Evolutionary conservation across 2,797 vertebrate species (phyloP), one percentile per base, ranked within the genome.

Genomic region (Acridotheres tristis): DNA sequence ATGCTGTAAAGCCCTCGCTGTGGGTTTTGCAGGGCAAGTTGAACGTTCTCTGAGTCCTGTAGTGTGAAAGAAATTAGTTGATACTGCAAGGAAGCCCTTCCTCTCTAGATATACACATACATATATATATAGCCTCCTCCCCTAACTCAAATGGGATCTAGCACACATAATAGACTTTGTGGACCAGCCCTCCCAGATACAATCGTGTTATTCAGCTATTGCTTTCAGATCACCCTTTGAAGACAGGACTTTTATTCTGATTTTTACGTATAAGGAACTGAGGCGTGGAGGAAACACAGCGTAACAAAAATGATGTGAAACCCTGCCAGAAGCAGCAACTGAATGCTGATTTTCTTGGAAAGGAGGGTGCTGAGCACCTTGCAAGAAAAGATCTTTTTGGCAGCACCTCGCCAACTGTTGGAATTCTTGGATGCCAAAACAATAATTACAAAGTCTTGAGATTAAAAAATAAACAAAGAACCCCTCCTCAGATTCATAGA

Each of bases 401-500:
- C 94, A 94, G 83, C 27, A 40, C 77, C 71, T 63, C 4, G 2
- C 32, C 14, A 3, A 74, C 94, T 93, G 88, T 45, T 95, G 83
- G 94, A 94, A 82, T 91, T 94, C 77, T 93, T 94, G 83, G 57
- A 95, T 94, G 91, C 90, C 93, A 94, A 97, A 96, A 94, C 92
- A 96, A 68, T 95, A 96, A 97, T 96, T 96, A 96, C 55, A 7
- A 83, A 94, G 94, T 94, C 67, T 94, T 84, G 91, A 78, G 85
- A 92, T 93, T 81, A 91, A 94, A 91, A 94, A 95, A 94, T 92
- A 97, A 96, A 96, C 93, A 95, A 86, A 91, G 87, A 95, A 73
- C 89, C 94, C 96, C 95, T 97, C 94, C 94, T 96, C 94, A 96
- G 95, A 96, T 97, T 94, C 59, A 51, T 1, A 92, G 96, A 97